Base-by-base conservation (phyloP, 2,113 vertebrate species). In the Gila orcuttii region DNA sequence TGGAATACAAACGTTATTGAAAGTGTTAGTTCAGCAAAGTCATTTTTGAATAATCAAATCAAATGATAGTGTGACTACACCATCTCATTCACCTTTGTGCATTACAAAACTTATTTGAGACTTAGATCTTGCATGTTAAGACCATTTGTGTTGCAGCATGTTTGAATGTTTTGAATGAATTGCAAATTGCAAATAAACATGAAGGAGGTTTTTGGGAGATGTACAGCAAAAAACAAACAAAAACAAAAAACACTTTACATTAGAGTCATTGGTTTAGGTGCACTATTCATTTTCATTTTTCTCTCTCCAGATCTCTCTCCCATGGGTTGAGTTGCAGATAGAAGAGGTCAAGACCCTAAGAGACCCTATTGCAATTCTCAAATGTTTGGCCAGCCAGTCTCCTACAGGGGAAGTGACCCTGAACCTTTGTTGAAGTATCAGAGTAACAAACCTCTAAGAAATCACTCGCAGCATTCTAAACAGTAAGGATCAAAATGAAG, bases 341-440 rank as follows among this genome's bases (percentile, higher is more conserved):
- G 78, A 87, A 76, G 90, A 87, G 28, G 66, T 86, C 1, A 59
- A 86, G 71, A 83, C 91, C 60, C 6, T 94, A 68, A 25, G 88
- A 0, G n/a, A 93, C 0, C 91, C 94, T 60, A 86, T 95, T 75
- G 81, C 7, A 77, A 9, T 94, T 69, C 84, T 95, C 10, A 92
- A 93, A 86, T 84, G 88, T 60, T 76, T 95, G 90, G 93, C 95
- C 88, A 90, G 85, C 33, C 92, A 94, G 87, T 94, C 93, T 23
- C 92, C 93, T 0, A 88, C 91, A 69, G 93, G 91, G 21, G 95
- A 95, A 55, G 90, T 95, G 21, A 95, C 94, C 0, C 92, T 96
- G 60, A 93, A 91, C 88, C 6, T 88, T 96, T 78, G 90, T 94
- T 23, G 50, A 89, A 17, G 86, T 93, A 33, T 64, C 89, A 17